These are phyloP conservation scores for Coenonympha arcania DNA, from an alignment of 2,888 invertebrate species.

Conservation along the genomic window DNA sequence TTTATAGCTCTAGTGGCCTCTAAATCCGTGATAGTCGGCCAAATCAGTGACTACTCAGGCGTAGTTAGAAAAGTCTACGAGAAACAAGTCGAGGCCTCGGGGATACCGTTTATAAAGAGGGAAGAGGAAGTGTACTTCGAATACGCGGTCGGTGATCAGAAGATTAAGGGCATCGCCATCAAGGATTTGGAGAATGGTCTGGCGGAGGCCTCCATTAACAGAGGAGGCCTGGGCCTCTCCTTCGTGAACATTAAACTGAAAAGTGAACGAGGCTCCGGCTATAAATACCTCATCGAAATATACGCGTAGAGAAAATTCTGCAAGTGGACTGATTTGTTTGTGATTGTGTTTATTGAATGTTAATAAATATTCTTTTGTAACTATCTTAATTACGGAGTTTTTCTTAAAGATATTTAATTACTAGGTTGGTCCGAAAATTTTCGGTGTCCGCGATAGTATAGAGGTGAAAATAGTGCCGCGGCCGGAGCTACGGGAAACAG, in stretches of 20 bases:
- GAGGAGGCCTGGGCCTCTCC: conserved; percentile 59
- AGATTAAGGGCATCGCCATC: conserved; percentile 62
- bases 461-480: too few species aligned
- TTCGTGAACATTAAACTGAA: conserved; percentile 60
- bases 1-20: conserved; percentile 36
- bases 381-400: too few species aligned
- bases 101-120: conserved; percentile 48
- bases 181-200: conserved; percentile 56
- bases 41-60: conserved; percentile 44
- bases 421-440: too few species aligned
- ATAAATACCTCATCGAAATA: conserved; percentile 52
- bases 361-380: too few species aligned
- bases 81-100: conserved; percentile 34
- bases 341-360: too few species aligned
- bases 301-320: too few species aligned
- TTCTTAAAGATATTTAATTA: too few species aligned
- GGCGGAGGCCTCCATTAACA: conserved; percentile 53
- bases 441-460: too few species aligned
- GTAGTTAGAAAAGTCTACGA: conserved; percentile 48
- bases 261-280: conserved; percentile 58
- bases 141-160: conserved; percentile 45
- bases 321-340: neutral
- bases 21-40: conserved; percentile 52
- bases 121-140: conserved; percentile 49
- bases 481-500: too few species aligned